Percentiles rank a stretch among this genome's conserved stretches.
These are phyloP conservation scores for Tachystola acroxantha DNA, from an alignment of 2,888 invertebrate genomes.

Conservation along the genomic window DNA sequence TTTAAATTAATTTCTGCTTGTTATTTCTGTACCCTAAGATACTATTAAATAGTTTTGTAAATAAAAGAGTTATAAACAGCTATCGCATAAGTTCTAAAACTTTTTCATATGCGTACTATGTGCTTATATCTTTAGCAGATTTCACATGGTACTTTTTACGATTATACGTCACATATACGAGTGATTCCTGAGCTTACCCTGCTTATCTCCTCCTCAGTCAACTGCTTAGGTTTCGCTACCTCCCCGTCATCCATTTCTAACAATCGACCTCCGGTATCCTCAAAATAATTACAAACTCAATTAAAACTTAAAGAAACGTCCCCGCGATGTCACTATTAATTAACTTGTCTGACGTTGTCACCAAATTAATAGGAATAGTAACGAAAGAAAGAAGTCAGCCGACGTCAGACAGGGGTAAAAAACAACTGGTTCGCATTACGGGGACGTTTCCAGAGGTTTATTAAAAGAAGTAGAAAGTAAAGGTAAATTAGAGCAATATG, in stretches of 20 bases:
- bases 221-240: slow-evolving; percentile 41
- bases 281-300: slow-evolving; percentile 12
- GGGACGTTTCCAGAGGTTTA: slow-evolving; percentile 64
- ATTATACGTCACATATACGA: no score
- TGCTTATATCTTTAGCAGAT: no score
- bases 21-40: no score
- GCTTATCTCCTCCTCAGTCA: slow-evolving; percentile 67
- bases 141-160: no score
- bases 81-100: no score
- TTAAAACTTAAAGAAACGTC: slow-evolving; percentile 13
- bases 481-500: slow-evolving; percentile 73
- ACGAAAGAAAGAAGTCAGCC: slow-evolving; percentile 51
- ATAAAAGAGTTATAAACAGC: no score
- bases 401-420: slow-evolving; percentile 65
- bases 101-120: no score
- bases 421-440: slow-evolving; percentile 71
- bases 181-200: no score
- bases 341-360: slow-evolving; percentile 19
- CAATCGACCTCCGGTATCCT: neutral
- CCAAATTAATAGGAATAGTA: slow-evolving; percentile 25
- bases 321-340: slow-evolving; percentile 15
- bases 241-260: slow-evolving; percentile 44
- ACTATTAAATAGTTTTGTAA: no score
- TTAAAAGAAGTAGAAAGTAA: slow-evolving; percentile 73
- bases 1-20: no score